Evolutionary conservation across 2,113 vertebrate species (phyloP), one percentile per base, ranked within the genome.

Genomic region (Clinocottus analis): DNA sequence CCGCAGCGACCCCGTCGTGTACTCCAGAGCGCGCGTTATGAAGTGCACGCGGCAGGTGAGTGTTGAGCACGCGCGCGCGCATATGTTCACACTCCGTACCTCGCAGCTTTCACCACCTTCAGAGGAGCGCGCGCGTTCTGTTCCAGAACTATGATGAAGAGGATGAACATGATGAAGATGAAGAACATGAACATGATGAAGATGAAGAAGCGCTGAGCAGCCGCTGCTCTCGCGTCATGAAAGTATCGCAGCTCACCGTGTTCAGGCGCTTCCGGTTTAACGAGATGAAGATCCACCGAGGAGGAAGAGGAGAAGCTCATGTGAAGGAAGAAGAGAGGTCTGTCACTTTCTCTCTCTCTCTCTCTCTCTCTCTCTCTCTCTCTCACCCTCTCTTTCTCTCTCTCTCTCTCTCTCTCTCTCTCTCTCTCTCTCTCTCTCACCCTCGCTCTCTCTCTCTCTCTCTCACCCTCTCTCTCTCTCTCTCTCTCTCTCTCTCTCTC

Each of bases 251-350:
- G 33, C 33, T 33, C 33, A 33, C 33, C 33, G 33, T 33, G 29
- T 31, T n/a, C n/a, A n/a, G n/a, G n/a, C 29, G 29, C 29, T 31
- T 29, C n/a, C 5, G 75, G 33, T 72, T 51, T 60, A 79, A 41
- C 66, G 79, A 80, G 88, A 68, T 70, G 49, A 81, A 83, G 72
- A 76, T 79, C 87, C 88, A 67, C 67, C 72, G 82, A 72, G 81
- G 77, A n/a, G 80, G 68, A 72, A 77, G 27, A 77, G 88, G 88
- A 85, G 90, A n/a, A n/a, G 82, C 86, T 90, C 77, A 80, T 82
- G 63, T 79, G 86, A 87, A n/a, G n/a, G n/a, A n/a, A n/a, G n/a
- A n/a, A 75, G 79, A 73, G 85, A 87, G 85, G 73, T 92, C 89
- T 83, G 82, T 85, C 87, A 87, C 83, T 85, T 87, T 47, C 51